Conservation (phyloP, 2,113 vertebrate species). For the Atrichornis clamosus region DNA sequence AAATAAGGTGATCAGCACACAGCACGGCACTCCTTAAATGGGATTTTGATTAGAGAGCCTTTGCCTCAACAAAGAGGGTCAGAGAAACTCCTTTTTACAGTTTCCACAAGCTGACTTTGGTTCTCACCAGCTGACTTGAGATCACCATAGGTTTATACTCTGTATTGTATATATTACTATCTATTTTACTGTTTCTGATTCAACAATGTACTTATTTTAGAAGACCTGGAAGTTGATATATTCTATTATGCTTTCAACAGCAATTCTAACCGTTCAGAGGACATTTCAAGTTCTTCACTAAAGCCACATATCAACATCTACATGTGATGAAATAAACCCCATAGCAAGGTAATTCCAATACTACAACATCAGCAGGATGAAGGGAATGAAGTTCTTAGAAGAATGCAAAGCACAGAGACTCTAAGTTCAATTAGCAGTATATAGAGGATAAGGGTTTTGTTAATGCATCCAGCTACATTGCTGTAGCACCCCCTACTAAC, state of each 20-base stretch:
- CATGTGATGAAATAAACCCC: background rate
- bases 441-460: background rate
- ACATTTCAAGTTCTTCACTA: background rate
- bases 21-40: background rate
- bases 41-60: background rate
- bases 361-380: background rate
- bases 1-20: conserved; percentile 31
- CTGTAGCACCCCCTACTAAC: background rate
- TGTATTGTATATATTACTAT: background rate
- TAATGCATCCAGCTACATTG: background rate
- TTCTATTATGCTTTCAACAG: background rate
- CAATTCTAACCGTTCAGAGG: conserved; percentile 27
- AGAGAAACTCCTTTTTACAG: background rate
- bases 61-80: background rate
- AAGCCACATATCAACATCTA: background rate
- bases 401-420: background rate
- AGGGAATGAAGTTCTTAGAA: background rate
- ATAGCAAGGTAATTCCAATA: background rate
- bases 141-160: background rate
- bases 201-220: background rate
- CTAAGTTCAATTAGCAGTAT: background rate
- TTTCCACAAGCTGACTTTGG: background rate
- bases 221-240: background rate
- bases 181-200: background rate
- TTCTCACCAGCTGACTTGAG: background rate